Conservation (phyloP, 2,113 vertebrate species). For the Pseudonaja textilis region DNA sequence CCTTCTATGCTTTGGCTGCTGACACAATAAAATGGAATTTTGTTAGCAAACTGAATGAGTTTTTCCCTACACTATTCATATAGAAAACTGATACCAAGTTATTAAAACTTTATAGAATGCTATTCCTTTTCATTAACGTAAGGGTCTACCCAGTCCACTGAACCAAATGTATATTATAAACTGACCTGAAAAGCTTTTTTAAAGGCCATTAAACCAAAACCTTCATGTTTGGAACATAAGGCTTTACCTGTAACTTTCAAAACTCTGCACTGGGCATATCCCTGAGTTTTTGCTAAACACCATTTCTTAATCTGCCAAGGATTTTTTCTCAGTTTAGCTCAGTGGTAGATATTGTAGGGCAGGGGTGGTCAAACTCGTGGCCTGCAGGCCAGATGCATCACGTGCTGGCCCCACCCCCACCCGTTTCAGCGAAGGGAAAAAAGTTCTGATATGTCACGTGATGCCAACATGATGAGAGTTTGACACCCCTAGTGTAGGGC, state of each 20-base stretch:
- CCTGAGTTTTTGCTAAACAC: background rate
- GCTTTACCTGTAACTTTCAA: background rate
- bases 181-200: background rate
- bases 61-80: background rate
- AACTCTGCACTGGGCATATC: background rate
- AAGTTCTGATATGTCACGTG: too few species aligned
- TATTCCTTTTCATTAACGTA: background rate
- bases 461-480: too few species aligned
- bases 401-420: too few species aligned
- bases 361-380: background rate
- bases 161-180: background rate
- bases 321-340: background rate
- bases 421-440: too few species aligned
- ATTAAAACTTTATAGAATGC: background rate
- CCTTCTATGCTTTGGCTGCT: background rate
- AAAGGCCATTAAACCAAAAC: background rate
- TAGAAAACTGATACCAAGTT: background rate
- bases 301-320: background rate
- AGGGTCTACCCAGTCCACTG: background rate
- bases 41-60: background rate
- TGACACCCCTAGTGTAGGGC: background rate
- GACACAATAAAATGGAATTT: background rate
- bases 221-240: background rate
- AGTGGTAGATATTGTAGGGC: background rate
- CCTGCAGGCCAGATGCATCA: too few species aligned